Evolutionary conservation across 1,140 invertebrate species (phyloP).

Genomic region (Aleiodes sp.): DNA sequence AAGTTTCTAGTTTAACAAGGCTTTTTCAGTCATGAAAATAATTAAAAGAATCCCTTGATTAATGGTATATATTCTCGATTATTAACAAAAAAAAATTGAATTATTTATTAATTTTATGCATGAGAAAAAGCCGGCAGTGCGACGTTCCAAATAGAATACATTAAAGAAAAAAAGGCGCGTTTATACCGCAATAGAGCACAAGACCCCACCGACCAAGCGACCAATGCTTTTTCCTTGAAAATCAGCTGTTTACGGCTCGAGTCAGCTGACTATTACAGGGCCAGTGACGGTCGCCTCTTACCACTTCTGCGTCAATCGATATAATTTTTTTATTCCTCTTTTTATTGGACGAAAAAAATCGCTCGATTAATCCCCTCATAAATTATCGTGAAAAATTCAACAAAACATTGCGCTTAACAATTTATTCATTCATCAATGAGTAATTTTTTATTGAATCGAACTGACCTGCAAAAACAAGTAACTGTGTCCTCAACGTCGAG

Average conservation of each 20-base stretch:
- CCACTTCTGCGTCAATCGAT: constrained; percentile 55
- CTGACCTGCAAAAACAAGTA: constrained; percentile 79
- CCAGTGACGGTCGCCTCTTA: constrained; percentile 33
- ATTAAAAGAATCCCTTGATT: constrained; percentile 20
- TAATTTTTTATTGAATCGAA: constrained; percentile 29
- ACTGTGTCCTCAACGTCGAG: constrained; percentile 77
- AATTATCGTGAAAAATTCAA: background rate
- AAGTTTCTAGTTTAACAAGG: too few relatives aligned
- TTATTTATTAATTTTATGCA: background rate
- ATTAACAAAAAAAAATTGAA: background rate
- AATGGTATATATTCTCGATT: background rate
- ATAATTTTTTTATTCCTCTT: constrained; percentile 36
- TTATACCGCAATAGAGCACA: constrained; percentile 54
- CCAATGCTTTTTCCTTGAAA: constrained; percentile 40
- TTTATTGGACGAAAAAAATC: too few relatives aligned
- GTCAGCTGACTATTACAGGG: constrained; percentile 52
- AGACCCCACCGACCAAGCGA: constrained; percentile 8
- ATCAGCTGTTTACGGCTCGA: constrained; percentile 59
- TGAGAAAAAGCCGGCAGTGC: constrained; percentile 18
- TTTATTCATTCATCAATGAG: background rate
- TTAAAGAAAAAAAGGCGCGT: constrained; percentile 11
- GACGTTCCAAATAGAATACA: background rate
- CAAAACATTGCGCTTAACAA: background rate
- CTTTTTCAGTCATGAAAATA: constrained; percentile 39
- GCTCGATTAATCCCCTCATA: too few relatives aligned